Percentiles rank a stretch among this genome's conserved stretches.
Evolutionary conservation across 1,140 invertebrate genomes (phyloP).

Genomic region (Sinonovacula constricta): DNA sequence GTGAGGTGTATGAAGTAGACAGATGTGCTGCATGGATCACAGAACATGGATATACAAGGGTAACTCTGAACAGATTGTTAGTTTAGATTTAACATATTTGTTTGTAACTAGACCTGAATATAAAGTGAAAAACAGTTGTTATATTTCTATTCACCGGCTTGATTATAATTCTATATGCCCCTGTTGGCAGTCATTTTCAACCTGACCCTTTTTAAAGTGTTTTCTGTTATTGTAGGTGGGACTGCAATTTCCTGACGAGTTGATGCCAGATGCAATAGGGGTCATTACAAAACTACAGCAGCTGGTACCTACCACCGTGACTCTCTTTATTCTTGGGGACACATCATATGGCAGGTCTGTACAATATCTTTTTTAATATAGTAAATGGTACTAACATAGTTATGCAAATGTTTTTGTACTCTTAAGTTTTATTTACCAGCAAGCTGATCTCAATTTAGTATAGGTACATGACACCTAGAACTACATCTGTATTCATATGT

Average conservation of each 20-base stretch:
- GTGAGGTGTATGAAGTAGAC: slow-evolving; percentile 79
- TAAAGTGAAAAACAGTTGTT: not conserved
- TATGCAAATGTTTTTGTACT: too few species aligned
- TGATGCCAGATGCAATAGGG: slow-evolving; percentile 85
- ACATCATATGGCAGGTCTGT: slow-evolving; percentile 93
- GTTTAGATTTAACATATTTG: not conserved
- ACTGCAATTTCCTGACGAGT: slow-evolving; percentile 93
- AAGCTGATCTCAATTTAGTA: too few species aligned
- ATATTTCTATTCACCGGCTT: not conserved
- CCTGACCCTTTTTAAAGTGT: not conserved
- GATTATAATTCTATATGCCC: not conserved
- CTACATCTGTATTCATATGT: too few species aligned
- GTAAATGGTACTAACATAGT: too few species aligned
- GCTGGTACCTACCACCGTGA: slow-evolving; percentile 77
- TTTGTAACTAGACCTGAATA: not conserved
- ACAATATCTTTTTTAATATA: not conserved
- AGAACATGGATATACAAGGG: slow-evolving; percentile 83
- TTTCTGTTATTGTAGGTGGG: slow-evolving; percentile 84
- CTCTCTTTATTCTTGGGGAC: slow-evolving; percentile 93
- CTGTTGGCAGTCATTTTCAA: not conserved
- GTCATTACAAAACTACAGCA: slow-evolving; percentile 85
- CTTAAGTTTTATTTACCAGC: too few species aligned
- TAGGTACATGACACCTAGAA: too few species aligned
- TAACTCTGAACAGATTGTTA: slow-evolving; percentile 72
- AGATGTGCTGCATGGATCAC: slow-evolving; percentile 85